A percentile compares a stretch with the other conserved stretches of the same genome.
phyloP scores from a whole-genome alignment of 2,113 vertebrate genomes.

The Anarhynchus alexandrinus region DNA sequence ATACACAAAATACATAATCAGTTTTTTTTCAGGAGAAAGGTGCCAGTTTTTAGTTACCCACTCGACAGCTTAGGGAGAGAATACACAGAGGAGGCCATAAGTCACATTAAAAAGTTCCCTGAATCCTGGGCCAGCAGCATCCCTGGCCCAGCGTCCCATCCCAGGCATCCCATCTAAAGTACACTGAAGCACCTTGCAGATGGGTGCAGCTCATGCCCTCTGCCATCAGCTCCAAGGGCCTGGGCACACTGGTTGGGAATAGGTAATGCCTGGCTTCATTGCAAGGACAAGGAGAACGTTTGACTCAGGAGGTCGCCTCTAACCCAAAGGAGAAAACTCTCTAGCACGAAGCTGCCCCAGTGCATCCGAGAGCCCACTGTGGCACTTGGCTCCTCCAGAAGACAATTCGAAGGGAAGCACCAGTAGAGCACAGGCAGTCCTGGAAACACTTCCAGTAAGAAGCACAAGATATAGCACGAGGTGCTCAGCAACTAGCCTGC shows the following conservation, averaged over 20 bases:
- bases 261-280: not conserved
- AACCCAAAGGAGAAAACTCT: not conserved
- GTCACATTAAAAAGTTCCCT: not conserved
- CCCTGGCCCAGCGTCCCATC: not conserved
- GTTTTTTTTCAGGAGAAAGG: not conserved
- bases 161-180: not conserved
- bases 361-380: not conserved
- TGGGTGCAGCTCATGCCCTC: rapidly evolving
- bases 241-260: not conserved
- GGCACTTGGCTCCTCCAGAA: not conserved
- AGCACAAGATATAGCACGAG: not conserved
- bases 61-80: not conserved
- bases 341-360: not conserved
- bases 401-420: not conserved
- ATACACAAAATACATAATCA: not conserved
- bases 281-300: not conserved
- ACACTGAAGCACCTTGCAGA: not conserved
- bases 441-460: not conserved
- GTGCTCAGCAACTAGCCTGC: not conserved
- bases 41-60: not conserved
- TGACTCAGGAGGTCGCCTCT: not conserved
- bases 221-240: not conserved
- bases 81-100: not conserved
- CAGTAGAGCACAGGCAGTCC: not conserved
- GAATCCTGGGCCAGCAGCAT: not conserved